Conservation (phyloP, 2,113 vertebrate species). For the Nothocercus julius region DNA sequence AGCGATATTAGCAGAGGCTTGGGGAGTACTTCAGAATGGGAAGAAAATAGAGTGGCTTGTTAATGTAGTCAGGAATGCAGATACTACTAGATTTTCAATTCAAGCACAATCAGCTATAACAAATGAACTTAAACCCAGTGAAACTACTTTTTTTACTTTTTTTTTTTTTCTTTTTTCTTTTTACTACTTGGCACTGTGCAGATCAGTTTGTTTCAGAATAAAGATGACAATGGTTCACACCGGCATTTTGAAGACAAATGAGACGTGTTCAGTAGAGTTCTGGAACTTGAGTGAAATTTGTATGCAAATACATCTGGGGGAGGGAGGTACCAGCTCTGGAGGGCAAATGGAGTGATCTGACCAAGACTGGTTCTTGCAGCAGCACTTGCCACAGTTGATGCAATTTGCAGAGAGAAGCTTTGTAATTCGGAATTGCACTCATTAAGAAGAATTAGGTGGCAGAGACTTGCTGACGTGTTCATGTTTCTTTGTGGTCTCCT, state of each 20-base stretch:
- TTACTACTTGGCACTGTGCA: background rate
- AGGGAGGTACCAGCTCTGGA: background rate
- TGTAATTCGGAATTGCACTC: background rate
- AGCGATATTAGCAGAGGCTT: conserved; percentile 39
- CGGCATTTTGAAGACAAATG: background rate
- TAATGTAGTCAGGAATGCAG: background rate
- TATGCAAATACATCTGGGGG: background rate
- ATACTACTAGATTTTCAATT: background rate
- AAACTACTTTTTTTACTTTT: background rate
- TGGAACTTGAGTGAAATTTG: background rate
- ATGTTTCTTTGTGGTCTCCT: background rate
- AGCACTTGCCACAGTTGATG: background rate
- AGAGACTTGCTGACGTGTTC: background rate
- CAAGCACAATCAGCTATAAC: background rate
- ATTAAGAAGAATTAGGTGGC: background rate
- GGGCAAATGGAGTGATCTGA: background rate
- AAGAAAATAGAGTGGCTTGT: conserved; percentile 23
- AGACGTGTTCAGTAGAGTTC: rapidly evolving
- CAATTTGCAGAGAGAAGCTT: background rate
- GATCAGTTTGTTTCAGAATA: background rate
- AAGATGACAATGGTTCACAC: background rate
- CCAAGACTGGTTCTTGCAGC: background rate
- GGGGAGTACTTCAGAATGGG: background rate
- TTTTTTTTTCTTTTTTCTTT: background rate
- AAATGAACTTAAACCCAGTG: background rate